A percentile compares a stretch with the other conserved stretches of the same genome.
Evolutionary conservation across 2,797 vertebrate species (phyloP).

Genomic region (Pogonophryne albipinna): DNA sequence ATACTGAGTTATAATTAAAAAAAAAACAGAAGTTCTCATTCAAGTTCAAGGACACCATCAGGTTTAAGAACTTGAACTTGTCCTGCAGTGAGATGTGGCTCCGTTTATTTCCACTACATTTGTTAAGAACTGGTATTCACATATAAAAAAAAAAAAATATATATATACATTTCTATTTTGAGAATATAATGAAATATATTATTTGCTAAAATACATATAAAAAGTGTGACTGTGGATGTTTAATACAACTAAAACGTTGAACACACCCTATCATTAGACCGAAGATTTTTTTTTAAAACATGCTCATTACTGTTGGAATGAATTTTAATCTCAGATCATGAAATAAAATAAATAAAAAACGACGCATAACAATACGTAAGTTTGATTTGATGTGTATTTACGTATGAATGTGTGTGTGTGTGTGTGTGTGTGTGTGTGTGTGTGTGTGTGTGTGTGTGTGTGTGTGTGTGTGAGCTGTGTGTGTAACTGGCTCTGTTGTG

Average conservation of each 20-base stretch:
- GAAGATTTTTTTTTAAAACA: neutral
- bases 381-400: neutral
- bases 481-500: conserved; percentile 22
- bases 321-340: neutral
- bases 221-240: neutral
- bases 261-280: conserved; percentile 6
- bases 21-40: neutral
- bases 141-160: neutral
- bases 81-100: conserved; percentile 10
- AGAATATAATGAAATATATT: neutral
- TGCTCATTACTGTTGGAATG: neutral
- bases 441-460: conserved; percentile 39
- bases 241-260: neutral
- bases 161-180: neutral
- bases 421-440: conserved; percentile 16
- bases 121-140: neutral
- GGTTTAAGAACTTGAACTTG: conserved; percentile 30
- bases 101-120: neutral
- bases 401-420: neutral
- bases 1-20: neutral
- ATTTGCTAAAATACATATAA: neutral
- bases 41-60: conserved; percentile 55
- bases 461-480: conserved; percentile 51
- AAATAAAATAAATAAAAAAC: no score
- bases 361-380: no score